Percentiles rank a stretch among this genome's conserved stretches.
These are phyloP conservation scores for Xiphophorus hellerii DNA, from an alignment of 2,113 vertebrate species.

Conservation along the genomic window DNA sequence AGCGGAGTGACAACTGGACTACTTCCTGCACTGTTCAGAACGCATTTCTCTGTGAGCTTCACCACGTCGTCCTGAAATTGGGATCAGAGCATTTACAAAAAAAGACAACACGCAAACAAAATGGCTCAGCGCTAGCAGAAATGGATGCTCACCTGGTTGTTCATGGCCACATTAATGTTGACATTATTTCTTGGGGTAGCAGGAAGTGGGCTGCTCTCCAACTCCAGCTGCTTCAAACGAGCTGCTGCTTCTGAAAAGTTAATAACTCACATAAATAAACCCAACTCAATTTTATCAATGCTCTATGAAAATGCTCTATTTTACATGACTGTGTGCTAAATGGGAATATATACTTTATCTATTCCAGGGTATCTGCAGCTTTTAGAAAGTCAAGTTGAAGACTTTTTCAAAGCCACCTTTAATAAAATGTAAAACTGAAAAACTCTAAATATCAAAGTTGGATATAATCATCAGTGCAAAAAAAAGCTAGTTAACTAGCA, in stretches of 20 bases:
- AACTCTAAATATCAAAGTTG: no score
- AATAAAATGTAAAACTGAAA: no score
- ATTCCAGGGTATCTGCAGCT: no score
- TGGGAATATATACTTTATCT: background rate
- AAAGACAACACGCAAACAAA: no score
- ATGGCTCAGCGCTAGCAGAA: background rate
- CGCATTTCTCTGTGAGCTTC: conserved; percentile 89
- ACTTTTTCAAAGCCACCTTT: no score
- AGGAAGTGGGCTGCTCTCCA: conserved; percentile 63
- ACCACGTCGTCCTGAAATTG: conserved; percentile 85
- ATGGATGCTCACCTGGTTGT: conserved; percentile 84
- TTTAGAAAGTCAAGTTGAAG: no score
- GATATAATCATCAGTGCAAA: no score
- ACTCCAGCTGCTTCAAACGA: conserved; percentile 87
- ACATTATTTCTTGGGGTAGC: conserved; percentile 67
- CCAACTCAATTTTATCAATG: no score
- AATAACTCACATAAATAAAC: background rate
- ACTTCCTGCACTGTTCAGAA: conserved; percentile 85
- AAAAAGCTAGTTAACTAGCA: no score
- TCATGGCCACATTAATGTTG: conserved; percentile 86
- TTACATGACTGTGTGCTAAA: background rate
- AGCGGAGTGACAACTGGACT: conserved; percentile 74
- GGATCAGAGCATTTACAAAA: background rate
- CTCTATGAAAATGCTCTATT: background rate
- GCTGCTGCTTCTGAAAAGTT: conserved; percentile 80